phyloP scores from a whole-genome alignment of 2,888 invertebrate genomes.

The Noctua janthe region DNA sequence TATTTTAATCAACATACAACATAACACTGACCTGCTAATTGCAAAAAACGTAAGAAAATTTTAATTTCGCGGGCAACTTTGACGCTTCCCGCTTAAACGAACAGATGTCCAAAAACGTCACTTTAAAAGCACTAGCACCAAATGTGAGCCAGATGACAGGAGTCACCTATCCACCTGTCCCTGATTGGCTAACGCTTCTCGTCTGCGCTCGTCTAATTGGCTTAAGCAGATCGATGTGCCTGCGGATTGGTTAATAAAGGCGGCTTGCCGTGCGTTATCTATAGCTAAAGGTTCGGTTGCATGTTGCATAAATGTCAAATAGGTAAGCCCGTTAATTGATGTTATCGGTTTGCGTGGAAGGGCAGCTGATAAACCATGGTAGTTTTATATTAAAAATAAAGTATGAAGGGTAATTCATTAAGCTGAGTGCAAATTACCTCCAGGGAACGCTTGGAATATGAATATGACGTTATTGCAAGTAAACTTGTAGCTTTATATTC shows the following conservation, averaged over 20 bases:
- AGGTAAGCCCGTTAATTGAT: constrained; percentile 42
- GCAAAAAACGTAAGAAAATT: no score
- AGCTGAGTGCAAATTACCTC: constrained; percentile 16
- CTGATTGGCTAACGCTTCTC: constrained; percentile 24
- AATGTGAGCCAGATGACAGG: constrained; percentile 22
- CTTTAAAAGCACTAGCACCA: background rate
- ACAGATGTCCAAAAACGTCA: background rate
- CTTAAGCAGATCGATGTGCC: constrained; percentile 27
- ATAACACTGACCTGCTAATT: no score
- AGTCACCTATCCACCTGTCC: constrained; percentile 1
- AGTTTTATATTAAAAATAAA: constrained; percentile 24
- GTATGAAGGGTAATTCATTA: constrained; percentile 18
- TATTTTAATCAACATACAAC: no score
- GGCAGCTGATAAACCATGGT: constrained; percentile 43
- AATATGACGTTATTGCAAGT: background rate
- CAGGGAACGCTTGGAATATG: background rate
- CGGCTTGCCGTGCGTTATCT: constrained; percentile 22
- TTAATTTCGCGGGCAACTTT: no score
- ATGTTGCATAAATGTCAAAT: constrained; percentile 55
- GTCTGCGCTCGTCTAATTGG: constrained; percentile 45
- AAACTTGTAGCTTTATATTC: no score
- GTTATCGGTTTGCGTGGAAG: constrained; percentile 38
- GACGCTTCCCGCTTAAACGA: background rate
- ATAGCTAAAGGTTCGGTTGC: constrained; percentile 38
- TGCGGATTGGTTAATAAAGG: constrained; percentile 37